A percentile compares a stretch with the other conserved stretches of the same genome.
phyloP scores from a whole-genome alignment of 2,113 vertebrate genomes.

The Laticauda colubrina region DNA sequence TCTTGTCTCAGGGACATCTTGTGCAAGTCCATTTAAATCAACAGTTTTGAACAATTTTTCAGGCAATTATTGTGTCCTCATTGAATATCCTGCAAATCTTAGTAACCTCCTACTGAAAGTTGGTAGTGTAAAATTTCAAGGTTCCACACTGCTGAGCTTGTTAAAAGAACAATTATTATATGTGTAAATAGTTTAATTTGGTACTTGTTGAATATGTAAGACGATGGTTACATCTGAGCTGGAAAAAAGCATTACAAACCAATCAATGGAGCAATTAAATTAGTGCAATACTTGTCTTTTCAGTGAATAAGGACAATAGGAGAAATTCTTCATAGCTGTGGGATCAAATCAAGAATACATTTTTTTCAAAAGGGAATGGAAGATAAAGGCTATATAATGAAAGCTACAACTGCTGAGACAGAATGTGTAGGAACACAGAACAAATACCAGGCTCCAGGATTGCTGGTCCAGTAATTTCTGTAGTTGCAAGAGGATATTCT shows the following conservation, averaged over 20 bases:
- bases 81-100: background rate
- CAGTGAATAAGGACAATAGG: background rate
- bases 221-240: background rate
- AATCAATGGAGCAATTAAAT: background rate
- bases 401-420: background rate
- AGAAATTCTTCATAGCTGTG: background rate
- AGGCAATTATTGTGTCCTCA: background rate
- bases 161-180: background rate
- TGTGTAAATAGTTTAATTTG: background rate
- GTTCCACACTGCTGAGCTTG: background rate
- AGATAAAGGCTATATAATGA: background rate
- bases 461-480: fast-evolving
- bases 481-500: constrained; percentile 11
- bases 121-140: background rate
- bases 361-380: background rate
- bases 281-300: background rate
- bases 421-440: background rate
- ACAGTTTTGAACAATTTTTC: background rate
- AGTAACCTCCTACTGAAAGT: background rate
- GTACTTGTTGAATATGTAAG: background rate
- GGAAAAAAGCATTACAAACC: background rate
- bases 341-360: background rate
- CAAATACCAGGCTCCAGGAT: background rate
- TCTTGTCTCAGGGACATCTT: background rate
- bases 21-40: background rate